phyloP scores from a whole-genome alignment of 37 sponge, comb jelly and placozoan species.

The Cliona cf. orientalis region DNA sequence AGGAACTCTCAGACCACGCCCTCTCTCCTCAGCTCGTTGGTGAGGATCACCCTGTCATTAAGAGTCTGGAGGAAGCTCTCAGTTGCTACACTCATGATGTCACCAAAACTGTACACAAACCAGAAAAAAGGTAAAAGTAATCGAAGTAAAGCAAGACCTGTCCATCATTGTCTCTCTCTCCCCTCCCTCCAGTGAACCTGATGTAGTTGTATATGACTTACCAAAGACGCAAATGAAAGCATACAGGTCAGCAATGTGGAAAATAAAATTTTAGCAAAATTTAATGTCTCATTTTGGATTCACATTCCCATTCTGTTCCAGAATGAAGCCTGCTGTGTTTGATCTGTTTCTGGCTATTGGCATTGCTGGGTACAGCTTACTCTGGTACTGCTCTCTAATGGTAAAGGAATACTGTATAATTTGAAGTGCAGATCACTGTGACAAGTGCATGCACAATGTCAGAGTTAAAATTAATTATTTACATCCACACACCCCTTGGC shows the following conservation, averaged over 20 bases:
- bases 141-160: no score
- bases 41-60: slow-evolving; percentile 69
- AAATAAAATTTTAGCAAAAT: no score
- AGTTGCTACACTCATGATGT: slow-evolving; percentile 68
- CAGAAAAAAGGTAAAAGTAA: slow-evolving; percentile 62
- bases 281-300: no score
- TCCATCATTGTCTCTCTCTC: no score
- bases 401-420: no score
- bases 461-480: no score
- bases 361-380: slow-evolving; percentile 69
- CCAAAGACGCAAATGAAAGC: slow-evolving; percentile 60
- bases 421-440: no score
- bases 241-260: slow-evolving; percentile 88
- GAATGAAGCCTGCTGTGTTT: slow-evolving; percentile 95
- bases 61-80: slow-evolving; percentile 71
- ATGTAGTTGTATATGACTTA: slow-evolving; percentile 80
- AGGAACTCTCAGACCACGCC: slow-evolving; percentile 55
- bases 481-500: no score
- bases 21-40: slow-evolving; percentile 82
- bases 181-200: slow-evolving; percentile 79
- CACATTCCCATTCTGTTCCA: slow-evolving; percentile 7
- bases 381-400: slow-evolving; percentile 74
- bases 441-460: no score
- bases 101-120: slow-evolving; percentile 36
- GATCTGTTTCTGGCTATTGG: slow-evolving; percentile 86